Conservation (phyloP, 2,888 invertebrate species). For the Hydrotaea diabolus region DNA sequence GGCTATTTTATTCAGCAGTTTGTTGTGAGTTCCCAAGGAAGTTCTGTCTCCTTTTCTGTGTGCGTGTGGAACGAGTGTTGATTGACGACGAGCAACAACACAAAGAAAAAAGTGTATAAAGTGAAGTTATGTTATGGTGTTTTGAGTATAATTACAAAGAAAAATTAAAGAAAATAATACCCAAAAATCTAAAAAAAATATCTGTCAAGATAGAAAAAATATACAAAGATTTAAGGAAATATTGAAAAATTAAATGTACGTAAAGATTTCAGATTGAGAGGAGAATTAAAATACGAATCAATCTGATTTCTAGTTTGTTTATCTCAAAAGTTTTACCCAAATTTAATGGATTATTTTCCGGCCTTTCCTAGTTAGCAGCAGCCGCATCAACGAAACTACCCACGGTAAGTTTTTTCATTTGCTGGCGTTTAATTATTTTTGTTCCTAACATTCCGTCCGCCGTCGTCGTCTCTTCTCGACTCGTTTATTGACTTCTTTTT, state of each 20-base stretch:
- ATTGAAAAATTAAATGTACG: no score
- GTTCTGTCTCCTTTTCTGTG: conserved; percentile 1
- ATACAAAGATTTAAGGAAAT: no score
- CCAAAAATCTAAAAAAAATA: not conserved
- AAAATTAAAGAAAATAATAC: not conserved
- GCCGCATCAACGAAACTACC: no score
- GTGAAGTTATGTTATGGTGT: not conserved
- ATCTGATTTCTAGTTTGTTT: not conserved
- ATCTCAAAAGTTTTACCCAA: not conserved
- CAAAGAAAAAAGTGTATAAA: not conserved
- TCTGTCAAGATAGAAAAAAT: not conserved
- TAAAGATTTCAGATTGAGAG: no score
- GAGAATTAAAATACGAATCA: not conserved
- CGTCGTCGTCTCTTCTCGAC: not conserved
- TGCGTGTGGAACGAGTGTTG: not conserved
- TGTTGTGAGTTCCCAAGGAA: conserved; percentile 1
- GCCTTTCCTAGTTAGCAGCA: no score
- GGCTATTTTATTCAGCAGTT: conserved; percentile 1
- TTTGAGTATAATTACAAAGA: not conserved
- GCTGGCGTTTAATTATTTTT: not conserved
- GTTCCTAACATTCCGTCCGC: not conserved
- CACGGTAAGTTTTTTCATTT: no score
- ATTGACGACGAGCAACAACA: not conserved
- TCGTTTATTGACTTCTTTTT: conserved; percentile 14
- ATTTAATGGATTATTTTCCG: not conserved